These are phyloP conservation scores for Leptobrachium ailaonicum DNA, from an alignment of 2,113 vertebrate species.

Conservation along the genomic window DNA sequence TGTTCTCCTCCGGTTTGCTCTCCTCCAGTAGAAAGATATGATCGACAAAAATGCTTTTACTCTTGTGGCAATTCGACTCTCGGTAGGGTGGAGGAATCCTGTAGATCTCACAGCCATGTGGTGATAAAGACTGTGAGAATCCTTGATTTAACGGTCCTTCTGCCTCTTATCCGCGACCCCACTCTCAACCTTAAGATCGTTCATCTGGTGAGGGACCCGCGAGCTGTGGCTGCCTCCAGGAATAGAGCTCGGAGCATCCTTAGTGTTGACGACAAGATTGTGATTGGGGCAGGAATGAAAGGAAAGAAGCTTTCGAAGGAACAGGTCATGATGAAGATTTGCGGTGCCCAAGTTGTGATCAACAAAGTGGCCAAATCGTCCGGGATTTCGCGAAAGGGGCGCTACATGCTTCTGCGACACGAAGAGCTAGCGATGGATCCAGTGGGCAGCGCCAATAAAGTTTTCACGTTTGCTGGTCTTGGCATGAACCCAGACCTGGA, in stretches of 20 bases:
- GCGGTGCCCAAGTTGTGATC: slow-evolving; percentile 70
- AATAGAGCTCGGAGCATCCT: slow-evolving; percentile 53
- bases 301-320: slow-evolving; percentile 34
- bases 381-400: slow-evolving; percentile 62
- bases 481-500: slow-evolving; percentile 57
- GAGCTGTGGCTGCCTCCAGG: slow-evolving; percentile 66
- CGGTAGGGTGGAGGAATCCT: slow-evolving; percentile 56
- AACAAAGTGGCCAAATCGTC: slow-evolving; percentile 56
- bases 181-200: slow-evolving; percentile 70
- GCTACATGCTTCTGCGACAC: slow-evolving; percentile 74
- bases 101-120: slow-evolving; percentile 69
- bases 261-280: slow-evolving; percentile 37
- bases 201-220: slow-evolving; percentile 74
- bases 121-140: slow-evolving; percentile 74
- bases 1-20: slow-evolving; percentile 70
- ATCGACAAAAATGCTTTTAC: slow-evolving; percentile 53
- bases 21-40: slow-evolving; percentile 54
- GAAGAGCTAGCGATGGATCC: slow-evolving; percentile 72
- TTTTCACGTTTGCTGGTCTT: slow-evolving; percentile 70
- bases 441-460: slow-evolving; percentile 53
- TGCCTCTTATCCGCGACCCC: slow-evolving; percentile 69
- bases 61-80: slow-evolving; percentile 45
- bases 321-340: slow-evolving; percentile 72
- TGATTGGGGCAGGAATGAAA: slow-evolving; percentile 53
- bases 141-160: slow-evolving; percentile 73